Evolutionary conservation across 2,113 vertebrate species (phyloP).

Genomic region (Maccullochella peelii): DNA sequence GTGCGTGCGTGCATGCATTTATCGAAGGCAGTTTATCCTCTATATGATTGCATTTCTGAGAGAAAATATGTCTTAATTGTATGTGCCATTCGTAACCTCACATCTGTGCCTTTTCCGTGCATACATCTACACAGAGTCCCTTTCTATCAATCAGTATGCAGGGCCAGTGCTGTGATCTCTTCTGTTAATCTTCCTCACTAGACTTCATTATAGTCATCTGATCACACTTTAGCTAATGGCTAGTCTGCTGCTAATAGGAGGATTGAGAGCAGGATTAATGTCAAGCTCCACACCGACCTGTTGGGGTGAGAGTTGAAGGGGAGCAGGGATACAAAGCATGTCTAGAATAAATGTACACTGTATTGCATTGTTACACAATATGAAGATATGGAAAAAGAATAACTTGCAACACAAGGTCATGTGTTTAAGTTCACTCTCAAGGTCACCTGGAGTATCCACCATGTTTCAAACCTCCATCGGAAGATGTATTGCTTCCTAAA

Average conservation of each 20-base stretch:
- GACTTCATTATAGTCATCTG: conserved; percentile 76
- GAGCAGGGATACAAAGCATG: not conserved
- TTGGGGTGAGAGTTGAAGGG: conserved; percentile 36
- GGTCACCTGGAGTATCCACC: not conserved
- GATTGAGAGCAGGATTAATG: conserved; percentile 67
- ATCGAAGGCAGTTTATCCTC: not conserved
- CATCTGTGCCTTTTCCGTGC: conserved; percentile 38
- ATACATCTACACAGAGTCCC: conserved; percentile 6
- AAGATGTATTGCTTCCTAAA: not conserved
- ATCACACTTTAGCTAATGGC: conserved; percentile 76
- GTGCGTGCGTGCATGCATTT: not conserved
- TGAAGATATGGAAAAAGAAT: not conserved
- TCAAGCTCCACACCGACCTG: conserved; percentile 34
- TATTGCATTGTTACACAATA: not conserved
- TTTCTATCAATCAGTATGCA: conserved; percentile 62
- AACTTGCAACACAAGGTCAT: not conserved
- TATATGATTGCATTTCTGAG: conserved; percentile 16
- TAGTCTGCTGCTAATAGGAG: conserved; percentile 67
- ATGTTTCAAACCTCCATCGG: not conserved
- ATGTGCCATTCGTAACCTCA: conserved; percentile 26
- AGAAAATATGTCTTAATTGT: conserved; percentile 20
- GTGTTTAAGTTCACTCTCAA: not conserved
- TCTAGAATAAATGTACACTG: conserved; percentile 7
- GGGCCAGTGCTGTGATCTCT: conserved; percentile 43
- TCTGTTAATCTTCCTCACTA: conserved; percentile 73